phyloP scores from a whole-genome alignment of 30 jellyfish, hydroid and myxozoan species.

The Cassiopea andromeda region DNA sequence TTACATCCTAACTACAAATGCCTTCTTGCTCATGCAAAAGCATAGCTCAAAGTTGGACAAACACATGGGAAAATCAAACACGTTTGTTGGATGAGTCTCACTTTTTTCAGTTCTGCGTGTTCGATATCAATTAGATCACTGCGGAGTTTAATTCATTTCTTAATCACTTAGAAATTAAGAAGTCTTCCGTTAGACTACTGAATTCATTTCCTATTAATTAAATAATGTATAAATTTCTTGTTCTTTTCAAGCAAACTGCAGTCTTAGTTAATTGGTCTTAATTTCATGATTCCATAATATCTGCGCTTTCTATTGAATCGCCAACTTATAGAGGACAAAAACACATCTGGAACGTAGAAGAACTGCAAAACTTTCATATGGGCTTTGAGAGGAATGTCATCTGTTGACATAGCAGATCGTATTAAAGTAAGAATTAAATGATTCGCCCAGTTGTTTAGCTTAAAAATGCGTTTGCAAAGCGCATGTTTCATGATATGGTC shows the following conservation, averaged over 20 bases:
- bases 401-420: constrained; percentile 65
- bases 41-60: constrained; percentile 4
- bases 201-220: constrained; percentile 66
- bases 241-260: constrained; percentile 58
- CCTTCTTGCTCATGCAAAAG: neutral
- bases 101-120: constrained; percentile 21
- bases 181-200: constrained; percentile 69
- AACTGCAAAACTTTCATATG: constrained; percentile 38
- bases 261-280: constrained; percentile 63
- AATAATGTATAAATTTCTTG: constrained; percentile 68
- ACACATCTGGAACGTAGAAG: constrained; percentile 58
- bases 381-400: constrained; percentile 72
- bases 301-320: constrained; percentile 72
- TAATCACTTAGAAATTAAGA: constrained; percentile 46
- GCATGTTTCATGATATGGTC: constrained; percentile 13
- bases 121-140: constrained; percentile 55
- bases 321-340: constrained; percentile 53
- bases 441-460: constrained; percentile 42
- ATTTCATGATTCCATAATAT: constrained; percentile 72
- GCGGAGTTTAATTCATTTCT: constrained; percentile 59
- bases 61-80: constrained; percentile 37
- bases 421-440: constrained; percentile 44
- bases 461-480: neutral
- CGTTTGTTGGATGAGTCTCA: constrained; percentile 35
- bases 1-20: neutral